These are phyloP conservation scores for Drosophila fuyamai DNA, from an alignment of 1,140 invertebrate species.

Conservation along the genomic window DNA sequence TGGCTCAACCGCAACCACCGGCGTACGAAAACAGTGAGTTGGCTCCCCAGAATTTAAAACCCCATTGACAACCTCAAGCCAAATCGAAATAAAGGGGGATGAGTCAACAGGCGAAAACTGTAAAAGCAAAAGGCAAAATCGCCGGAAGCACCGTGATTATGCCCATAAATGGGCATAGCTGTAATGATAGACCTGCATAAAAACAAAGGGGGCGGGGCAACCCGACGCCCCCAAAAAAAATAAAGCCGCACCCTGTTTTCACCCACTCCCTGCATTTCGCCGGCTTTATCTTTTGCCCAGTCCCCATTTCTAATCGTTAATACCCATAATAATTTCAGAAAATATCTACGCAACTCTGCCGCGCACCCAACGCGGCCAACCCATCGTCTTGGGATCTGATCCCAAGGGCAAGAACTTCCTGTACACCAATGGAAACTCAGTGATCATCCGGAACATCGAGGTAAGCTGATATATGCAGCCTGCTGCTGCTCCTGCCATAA, in stretches of 20 bases:
- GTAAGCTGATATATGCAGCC: constrained; percentile 86
- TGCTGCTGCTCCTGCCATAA: constrained; percentile 46
- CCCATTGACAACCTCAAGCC: constrained; percentile 2
- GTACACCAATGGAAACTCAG: constrained; percentile 98
- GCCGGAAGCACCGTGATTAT: constrained; percentile 70
- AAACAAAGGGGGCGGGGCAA: constrained; percentile 1
- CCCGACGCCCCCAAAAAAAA: background rate
- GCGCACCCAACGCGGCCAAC: constrained; percentile 95
- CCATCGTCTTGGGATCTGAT: constrained; percentile 96
- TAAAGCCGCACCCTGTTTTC: constrained; percentile 61
- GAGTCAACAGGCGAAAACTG: constrained; percentile 71
- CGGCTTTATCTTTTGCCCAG: constrained; percentile 29
- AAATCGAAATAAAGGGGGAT: constrained; percentile 40
- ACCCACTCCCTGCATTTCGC: constrained; percentile 10
- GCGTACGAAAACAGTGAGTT: constrained; percentile 83
- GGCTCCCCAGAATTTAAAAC: constrained; percentile 15
- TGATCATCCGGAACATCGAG: constrained; percentile 98
- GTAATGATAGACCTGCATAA: background rate
- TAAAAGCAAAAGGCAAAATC: constrained; percentile 60
- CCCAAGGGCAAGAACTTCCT: constrained; percentile 99
- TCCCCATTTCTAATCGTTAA: constrained; percentile 53
- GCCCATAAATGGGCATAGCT: constrained; percentile 69
- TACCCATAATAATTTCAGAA: constrained; percentile 86
- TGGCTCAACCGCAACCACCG: constrained; percentile 81
- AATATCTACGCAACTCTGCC: constrained; percentile 96